Evolutionary conservation across 2,113 vertebrate species (phyloP), one percentile per base, ranked within the genome.

Genomic region (Tyrannus savana): DNA sequence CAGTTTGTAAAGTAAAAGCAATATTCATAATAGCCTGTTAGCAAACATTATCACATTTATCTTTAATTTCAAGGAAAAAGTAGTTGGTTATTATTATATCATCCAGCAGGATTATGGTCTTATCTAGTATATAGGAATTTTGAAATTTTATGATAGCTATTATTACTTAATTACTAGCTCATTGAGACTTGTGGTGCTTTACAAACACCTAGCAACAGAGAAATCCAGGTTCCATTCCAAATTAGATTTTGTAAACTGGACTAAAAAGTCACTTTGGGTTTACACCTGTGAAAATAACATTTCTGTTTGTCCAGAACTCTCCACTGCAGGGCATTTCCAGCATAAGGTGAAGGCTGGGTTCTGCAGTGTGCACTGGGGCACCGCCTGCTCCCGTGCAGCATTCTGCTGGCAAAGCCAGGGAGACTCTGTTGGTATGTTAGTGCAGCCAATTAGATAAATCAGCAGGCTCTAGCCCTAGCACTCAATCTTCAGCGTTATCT

Each of bases 141-240:
- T 2, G 3, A 59, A 83, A 47, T 60, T 73, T 89, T 79, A 55
- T 91, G 68, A 46, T 69, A 47, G 41, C 46, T 84, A 10, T 89
- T 88, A 88, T 77, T 73, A 83, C 63, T 94, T 79, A 94, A 91
- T 94, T 84, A 72, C 66, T 53, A 64, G 75, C n/a, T 77, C 72
- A 68, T 78, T 0, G 4, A 44, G 64, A 33, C 44, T 66, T 52
- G 35, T 0, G 1, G 35, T 64, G 24, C 69, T 91, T 88, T 88
- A 77, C 0, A 6, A 78, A 33, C 49, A 41, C 58, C n/a, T 89
- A 68, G 64, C 0, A 4, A 78, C 52, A 56, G 30, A 84, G 76
- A 72, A 86, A 69, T 46, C 24, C 47, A 37, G 55, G 59, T 44
- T 90, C 93, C 17, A 5, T 81, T 93, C 76, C 82, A 44, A 35